Evolutionary conservation across 2,797 vertebrate species (phyloP).

Genomic region (Rallus crepitans): DNA sequence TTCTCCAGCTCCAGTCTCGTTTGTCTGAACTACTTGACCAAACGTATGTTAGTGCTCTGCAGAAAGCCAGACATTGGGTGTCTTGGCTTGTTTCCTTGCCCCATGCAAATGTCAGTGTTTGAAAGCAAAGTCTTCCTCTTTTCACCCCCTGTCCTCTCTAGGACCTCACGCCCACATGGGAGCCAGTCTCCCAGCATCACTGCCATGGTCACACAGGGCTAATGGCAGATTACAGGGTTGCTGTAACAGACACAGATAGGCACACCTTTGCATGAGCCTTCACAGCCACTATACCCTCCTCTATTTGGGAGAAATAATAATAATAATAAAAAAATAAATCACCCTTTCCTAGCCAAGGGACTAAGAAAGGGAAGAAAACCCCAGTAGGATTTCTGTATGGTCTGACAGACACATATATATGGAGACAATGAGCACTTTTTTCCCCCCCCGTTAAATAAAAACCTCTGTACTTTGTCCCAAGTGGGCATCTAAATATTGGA

Average conservation of each 20-base stretch:
- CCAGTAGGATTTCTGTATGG: not conserved
- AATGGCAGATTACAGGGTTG: not conserved
- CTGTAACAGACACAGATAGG: not conserved
- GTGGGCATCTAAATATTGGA: not conserved
- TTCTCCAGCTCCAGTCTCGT: not conserved
- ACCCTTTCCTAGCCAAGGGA: not conserved
- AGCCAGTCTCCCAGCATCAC: not conserved
- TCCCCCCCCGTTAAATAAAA: not conserved
- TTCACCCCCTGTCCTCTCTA: not conserved
- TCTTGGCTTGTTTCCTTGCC: not conserved
- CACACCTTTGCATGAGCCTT: not conserved
- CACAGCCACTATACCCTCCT: too few relatives aligned
- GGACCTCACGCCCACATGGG: accelerated
- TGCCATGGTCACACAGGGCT: accelerated
- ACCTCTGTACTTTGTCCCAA: not conserved
- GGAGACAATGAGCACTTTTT: not conserved
- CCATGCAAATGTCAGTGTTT: not conserved
- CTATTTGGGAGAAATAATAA: not conserved
- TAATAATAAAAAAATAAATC: not conserved
- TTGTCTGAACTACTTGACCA: not conserved
- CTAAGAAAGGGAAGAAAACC: not conserved
- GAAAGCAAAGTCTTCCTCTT: not conserved
- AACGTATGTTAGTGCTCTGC: not conserved
- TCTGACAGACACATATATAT: not conserved
- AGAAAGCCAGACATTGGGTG: not conserved